Evolutionary conservation across 2,888 invertebrate genomes (phyloP).

Genomic region (Nemoura dubitans): DNA sequence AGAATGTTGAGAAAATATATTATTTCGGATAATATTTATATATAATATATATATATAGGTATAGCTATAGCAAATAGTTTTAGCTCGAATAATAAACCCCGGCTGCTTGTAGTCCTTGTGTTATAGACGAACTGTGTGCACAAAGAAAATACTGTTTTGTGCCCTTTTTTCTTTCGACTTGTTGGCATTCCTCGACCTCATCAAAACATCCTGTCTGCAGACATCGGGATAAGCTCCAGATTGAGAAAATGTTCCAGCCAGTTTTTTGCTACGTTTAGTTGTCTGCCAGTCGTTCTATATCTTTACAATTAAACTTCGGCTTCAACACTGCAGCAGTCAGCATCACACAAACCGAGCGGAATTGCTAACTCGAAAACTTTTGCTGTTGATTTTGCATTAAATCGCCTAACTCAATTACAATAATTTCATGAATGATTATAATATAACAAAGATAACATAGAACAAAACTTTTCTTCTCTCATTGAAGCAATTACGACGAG

Average conservation of each 20-base stretch:
- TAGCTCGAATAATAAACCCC: neutral
- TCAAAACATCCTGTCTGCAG: conserved; percentile 9
- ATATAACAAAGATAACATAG: neutral
- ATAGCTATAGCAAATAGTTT: neutral
- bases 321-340: neutral
- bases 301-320: neutral
- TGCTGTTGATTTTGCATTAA: conserved; percentile 7
- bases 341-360: neutral
- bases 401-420: neutral
- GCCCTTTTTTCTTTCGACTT: conserved; percentile 13
- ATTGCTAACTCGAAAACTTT: neutral
- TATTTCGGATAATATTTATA: neutral
- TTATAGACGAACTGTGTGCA: neutral
- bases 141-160: conserved; percentile 25
- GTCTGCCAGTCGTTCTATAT: neutral
- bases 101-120: neutral
- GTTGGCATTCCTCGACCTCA: conserved; percentile 15
- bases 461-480: neutral
- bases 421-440: neutral
- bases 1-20: neutral
- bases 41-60: neutral
- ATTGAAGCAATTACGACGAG: neutral
- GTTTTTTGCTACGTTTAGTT: neutral
- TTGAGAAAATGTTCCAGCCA: neutral
- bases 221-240: conserved; percentile 7